These are phyloP conservation scores for Sicus ferrugineus DNA, from an alignment of 2,888 invertebrate species.

Conservation along the genomic window DNA sequence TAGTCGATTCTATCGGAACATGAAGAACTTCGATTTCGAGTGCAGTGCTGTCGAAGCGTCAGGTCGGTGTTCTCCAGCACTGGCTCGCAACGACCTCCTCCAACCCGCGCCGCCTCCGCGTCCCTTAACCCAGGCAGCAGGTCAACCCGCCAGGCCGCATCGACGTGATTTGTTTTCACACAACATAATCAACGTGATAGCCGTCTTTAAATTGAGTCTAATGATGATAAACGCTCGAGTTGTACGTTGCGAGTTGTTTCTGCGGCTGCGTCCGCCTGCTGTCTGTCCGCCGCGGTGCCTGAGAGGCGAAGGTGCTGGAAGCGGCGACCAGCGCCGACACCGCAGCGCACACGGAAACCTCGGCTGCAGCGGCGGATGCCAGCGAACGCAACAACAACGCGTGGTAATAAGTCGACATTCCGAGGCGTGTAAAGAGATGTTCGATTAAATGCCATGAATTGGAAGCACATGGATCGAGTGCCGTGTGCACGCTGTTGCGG, in stretches of 20 bases:
- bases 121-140: constrained; percentile 40
- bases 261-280: neutral
- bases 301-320: neutral
- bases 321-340: constrained; percentile 7
- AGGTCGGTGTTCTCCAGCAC: too few relatives aligned
- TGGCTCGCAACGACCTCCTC: too few relatives aligned
- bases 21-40: too few relatives aligned
- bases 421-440: constrained; percentile 65
- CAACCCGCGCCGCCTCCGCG: too few relatives aligned
- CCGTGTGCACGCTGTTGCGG: neutral
- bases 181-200: constrained; percentile 65
- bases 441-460: constrained; percentile 62
- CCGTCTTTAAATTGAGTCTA: constrained; percentile 65
- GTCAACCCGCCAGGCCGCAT: constrained; percentile 55
- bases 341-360: neutral
- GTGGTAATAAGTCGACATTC: constrained; percentile 53
- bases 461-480: constrained; percentile 23
- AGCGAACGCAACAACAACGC: constrained; percentile 3
- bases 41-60: too few relatives aligned
- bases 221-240: constrained; percentile 62
- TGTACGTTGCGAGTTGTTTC: constrained; percentile 20
- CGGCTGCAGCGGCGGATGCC: constrained; percentile 4
- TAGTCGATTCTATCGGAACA: too few relatives aligned
- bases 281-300: constrained; percentile 8
- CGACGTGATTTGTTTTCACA: constrained; percentile 65